These are phyloP conservation scores for Rousettus madagascariensis DNA, from an alignment of 2,797 vertebrate genomes.

Conservation along the genomic window DNA sequence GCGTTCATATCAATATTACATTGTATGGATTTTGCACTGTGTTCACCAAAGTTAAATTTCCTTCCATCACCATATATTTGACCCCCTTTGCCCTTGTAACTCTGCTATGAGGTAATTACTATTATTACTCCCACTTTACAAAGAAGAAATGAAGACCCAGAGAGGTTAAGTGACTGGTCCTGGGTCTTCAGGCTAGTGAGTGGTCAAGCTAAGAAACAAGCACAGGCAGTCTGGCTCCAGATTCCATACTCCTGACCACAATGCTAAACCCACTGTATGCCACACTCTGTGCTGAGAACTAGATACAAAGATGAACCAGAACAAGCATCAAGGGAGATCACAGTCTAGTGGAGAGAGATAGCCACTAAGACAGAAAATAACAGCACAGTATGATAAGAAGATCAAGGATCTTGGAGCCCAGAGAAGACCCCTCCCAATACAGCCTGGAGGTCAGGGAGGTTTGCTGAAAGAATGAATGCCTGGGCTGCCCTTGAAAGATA, in stretches of 20 bases:
- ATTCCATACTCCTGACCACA: background rate
- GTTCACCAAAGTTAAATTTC: too few relatives aligned
- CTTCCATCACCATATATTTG: too few relatives aligned
- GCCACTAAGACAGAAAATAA: background rate
- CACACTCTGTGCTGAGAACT: background rate
- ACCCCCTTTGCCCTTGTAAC: background rate
- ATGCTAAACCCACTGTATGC: background rate
- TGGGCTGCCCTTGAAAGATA: background rate
- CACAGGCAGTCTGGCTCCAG: background rate
- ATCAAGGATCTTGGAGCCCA: background rate
- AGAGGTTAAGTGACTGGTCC: background rate
- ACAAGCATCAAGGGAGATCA: background rate
- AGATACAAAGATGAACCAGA: constrained; percentile 15
- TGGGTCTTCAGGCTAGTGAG: background rate
- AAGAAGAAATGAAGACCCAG: constrained; percentile 4
- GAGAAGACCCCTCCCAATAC: background rate
- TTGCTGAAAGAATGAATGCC: background rate
- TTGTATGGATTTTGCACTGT: too few relatives aligned
- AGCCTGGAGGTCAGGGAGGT: background rate
- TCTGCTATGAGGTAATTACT: background rate
- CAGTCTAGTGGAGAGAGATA: background rate
- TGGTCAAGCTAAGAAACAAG: background rate
- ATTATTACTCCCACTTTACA: constrained; percentile 24
- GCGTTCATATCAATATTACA: too few relatives aligned
- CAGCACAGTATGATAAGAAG: background rate